Conservation (phyloP, 1,140 invertebrate genomes). For the Diachasma alloeum region DNA sequence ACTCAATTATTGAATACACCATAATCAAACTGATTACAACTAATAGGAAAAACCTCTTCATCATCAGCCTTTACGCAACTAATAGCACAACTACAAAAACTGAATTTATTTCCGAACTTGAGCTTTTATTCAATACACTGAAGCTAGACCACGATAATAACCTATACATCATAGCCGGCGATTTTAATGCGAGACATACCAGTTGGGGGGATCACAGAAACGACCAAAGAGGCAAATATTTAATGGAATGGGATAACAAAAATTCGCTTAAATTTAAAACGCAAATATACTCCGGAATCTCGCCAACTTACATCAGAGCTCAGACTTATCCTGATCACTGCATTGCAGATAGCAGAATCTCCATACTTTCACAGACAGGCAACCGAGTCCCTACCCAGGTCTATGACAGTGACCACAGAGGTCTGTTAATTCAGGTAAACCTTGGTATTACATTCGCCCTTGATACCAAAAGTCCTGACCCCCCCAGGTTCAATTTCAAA, state of each 20-base stretch:
- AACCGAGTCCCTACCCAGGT: not conserved
- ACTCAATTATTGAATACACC: slow-evolving; percentile 13
- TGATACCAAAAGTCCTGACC: not conserved
- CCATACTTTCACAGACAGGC: too few relatives aligned
- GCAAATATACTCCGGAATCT: not conserved
- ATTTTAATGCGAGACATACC: not conserved
- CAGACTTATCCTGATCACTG: not conserved
- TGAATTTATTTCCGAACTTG: slow-evolving; percentile 2
- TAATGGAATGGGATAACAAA: not conserved
- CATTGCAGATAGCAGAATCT: not conserved
- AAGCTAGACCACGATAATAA: not conserved
- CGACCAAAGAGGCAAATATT: not conserved
- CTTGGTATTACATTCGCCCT: not conserved
- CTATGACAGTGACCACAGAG: not conserved
- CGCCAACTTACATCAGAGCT: not conserved
- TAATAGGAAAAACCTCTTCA: not conserved
- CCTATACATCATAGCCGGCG: slow-evolving; percentile 18
- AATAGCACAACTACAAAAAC: not conserved
- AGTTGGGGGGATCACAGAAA: not conserved
- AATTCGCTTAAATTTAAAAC: not conserved
- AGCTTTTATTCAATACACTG: not conserved
- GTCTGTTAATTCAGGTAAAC: not conserved
- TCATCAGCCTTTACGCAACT: slow-evolving; percentile 17
- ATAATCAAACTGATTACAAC: slow-evolving; percentile 5
- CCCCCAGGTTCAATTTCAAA: not conserved